Percentiles rank a stretch among this genome's conserved stretches.
These are phyloP conservation scores for Prenolepis imparis DNA, from an alignment of 2,888 invertebrate species.

Conservation along the genomic window DNA sequence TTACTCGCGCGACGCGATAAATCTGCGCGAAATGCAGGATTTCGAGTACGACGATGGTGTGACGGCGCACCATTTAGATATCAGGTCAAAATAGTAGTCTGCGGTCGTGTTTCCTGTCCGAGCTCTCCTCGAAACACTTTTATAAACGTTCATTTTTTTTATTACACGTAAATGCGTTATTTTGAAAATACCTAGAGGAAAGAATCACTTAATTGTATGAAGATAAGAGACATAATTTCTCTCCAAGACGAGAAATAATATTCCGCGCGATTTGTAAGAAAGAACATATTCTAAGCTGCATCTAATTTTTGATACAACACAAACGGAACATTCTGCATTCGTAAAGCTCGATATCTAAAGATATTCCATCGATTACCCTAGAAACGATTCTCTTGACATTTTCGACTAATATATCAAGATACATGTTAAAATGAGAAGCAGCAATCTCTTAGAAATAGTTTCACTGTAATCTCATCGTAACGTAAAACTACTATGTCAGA, in stretches of 20 bases:
- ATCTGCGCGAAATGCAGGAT: slow-evolving; percentile 42
- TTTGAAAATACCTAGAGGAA: neutral
- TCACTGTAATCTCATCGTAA: neutral
- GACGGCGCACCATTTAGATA: slow-evolving; percentile 3
- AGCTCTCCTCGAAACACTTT: neutral
- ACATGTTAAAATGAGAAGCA: neutral
- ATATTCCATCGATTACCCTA: neutral
- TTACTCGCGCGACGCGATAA: slow-evolving; percentile 50
- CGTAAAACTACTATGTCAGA: neutral
- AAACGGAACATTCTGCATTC: neutral
- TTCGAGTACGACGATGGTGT: slow-evolving; percentile 12
- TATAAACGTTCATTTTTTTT: slow-evolving; percentile 1
- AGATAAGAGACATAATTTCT: neutral
- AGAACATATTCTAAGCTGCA: neutral
- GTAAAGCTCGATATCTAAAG: neutral
- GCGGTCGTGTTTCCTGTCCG: slow-evolving; percentile 18
- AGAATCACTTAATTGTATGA: neutral
- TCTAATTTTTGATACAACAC: neutral
- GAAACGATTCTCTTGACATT: neutral
- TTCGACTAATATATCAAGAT: neutral
- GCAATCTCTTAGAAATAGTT: neutral
- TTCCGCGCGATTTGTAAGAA: neutral
- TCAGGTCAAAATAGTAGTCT: slow-evolving; percentile 7
- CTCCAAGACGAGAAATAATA: neutral
- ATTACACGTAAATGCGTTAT: neutral